Percentiles rank a stretch among this genome's conserved stretches.
phyloP scores from a whole-genome alignment of 35 echinoderm and acorn worm genomes.

The Ophiothrix spiculata region DNA sequence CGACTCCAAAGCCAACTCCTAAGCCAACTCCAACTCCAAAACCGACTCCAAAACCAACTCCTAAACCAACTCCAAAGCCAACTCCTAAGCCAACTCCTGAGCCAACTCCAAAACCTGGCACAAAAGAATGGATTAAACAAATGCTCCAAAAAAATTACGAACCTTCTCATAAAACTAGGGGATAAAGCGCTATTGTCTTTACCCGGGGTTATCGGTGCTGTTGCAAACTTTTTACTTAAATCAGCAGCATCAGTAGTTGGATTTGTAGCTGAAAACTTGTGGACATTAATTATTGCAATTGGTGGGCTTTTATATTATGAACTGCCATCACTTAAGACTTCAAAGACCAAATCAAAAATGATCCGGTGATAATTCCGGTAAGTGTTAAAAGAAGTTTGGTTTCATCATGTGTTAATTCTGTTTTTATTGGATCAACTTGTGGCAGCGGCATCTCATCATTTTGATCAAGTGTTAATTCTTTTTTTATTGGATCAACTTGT shows the following conservation, averaged over 20 bases:
- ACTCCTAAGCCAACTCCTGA: not conserved
- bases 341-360: not conserved
- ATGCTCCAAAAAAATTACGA: not conserved
- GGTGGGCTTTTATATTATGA: not conserved
- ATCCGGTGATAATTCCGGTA: not conserved
- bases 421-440: not conserved
- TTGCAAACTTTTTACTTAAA: not conserved
- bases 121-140: not conserved
- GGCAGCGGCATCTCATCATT: too few species aligned
- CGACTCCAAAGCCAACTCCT: too few species aligned
- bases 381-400: not conserved
- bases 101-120: not conserved
- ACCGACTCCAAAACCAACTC: not conserved
- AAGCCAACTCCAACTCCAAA: not conserved
- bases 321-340: not conserved
- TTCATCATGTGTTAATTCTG: not conserved
- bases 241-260: not conserved
- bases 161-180: not conserved
- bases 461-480: not conserved
- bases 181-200: not conserved
- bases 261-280: not conserved
- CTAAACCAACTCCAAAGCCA: not conserved
- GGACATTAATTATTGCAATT: conserved; percentile 7
- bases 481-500: not conserved
- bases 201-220: not conserved